A percentile compares a stretch with the other conserved stretches of the same genome.
These are phyloP conservation scores for Luperina testacea DNA, from an alignment of 2,888 invertebrate species.

Conservation along the genomic window DNA sequence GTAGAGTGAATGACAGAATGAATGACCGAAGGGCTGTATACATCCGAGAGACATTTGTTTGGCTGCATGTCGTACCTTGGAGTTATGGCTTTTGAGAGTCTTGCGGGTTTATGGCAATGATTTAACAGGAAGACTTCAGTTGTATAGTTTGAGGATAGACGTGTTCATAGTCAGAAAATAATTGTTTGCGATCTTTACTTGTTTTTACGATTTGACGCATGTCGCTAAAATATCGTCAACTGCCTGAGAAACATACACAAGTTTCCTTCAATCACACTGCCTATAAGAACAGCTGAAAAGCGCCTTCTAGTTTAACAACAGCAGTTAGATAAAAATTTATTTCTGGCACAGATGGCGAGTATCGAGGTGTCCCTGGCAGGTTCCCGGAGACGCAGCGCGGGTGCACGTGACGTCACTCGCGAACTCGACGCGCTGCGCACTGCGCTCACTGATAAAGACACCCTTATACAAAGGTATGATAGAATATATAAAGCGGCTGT, in stretches of 20 bases:
- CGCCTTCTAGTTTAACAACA: not conserved
- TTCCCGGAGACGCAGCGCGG: conserved; percentile 81
- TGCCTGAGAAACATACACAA: not conserved
- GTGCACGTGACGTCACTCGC: conserved; percentile 84
- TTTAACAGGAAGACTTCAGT: not conserved
- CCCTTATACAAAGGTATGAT: conserved; percentile 94
- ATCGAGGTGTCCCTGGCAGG: conserved; percentile 94
- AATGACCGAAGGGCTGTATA: conserved; percentile 25
- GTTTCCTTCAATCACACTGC: not conserved
- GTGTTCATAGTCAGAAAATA: conserved; percentile 1
- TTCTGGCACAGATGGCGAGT: conserved; percentile 93
- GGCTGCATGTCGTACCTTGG: conserved; percentile 28
- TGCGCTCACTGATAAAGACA: conserved; percentile 94
- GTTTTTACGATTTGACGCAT: conserved; percentile 1
- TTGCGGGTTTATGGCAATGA: not conserved
- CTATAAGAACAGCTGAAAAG: not conserved
- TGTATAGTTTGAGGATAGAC: not conserved
- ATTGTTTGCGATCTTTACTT: not conserved
- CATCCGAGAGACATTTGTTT: conserved; percentile 51
- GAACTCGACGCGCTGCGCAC: conserved; percentile 93
- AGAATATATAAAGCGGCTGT: not conserved
- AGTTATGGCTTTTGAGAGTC: conserved; percentile 36
- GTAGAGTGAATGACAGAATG: conserved; percentile 40
- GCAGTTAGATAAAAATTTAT: too few relatives aligned
- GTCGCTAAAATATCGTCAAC: not conserved